Percentiles rank a stretch among this genome's conserved stretches.
phyloP scores from a whole-genome alignment of 2,888 invertebrate genomes.

The Bellardia bayeri region DNA sequence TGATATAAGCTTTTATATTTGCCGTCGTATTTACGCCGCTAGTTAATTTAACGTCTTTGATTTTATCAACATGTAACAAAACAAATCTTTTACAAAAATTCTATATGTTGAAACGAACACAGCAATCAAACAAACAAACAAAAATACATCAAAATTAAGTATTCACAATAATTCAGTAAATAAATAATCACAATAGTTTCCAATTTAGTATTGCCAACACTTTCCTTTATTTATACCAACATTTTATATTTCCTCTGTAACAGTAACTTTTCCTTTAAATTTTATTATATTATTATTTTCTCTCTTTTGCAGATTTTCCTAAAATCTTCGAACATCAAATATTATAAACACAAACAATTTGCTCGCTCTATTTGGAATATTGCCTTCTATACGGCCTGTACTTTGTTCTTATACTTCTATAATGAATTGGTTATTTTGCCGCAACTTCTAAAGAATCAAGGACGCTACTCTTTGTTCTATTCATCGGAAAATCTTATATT shows the following conservation, averaged over 20 bases:
- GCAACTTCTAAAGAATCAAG: conserved; percentile 82
- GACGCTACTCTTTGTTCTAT: conserved; percentile 82
- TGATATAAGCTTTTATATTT: too few species aligned
- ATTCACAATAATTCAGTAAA: conserved; percentile 16
- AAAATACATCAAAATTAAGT: background rate
- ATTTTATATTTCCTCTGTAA: background rate
- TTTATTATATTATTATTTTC: background rate
- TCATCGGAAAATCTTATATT: conserved; percentile 84
- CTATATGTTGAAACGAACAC: background rate
- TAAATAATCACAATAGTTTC: conserved; percentile 13
- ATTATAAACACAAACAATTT: conserved; percentile 83
- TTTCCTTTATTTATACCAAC: too few species aligned
- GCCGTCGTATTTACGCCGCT: background rate
- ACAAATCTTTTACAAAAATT: too few species aligned
- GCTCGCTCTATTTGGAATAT: conserved; percentile 83
- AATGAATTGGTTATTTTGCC: conserved; percentile 84
- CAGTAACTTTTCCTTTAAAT: background rate
- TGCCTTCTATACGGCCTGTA: conserved; percentile 82
- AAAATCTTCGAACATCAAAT: conserved; percentile 82
- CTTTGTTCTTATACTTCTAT: conserved; percentile 82
- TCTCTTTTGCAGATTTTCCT: conserved; percentile 80
- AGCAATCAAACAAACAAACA: background rate
- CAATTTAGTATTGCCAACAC: background rate
- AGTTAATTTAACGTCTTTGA: background rate
- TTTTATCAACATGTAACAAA: background rate